Base-by-base conservation (phyloP, 1,140 invertebrate genomes). In the Nomia melanderi region DNA sequence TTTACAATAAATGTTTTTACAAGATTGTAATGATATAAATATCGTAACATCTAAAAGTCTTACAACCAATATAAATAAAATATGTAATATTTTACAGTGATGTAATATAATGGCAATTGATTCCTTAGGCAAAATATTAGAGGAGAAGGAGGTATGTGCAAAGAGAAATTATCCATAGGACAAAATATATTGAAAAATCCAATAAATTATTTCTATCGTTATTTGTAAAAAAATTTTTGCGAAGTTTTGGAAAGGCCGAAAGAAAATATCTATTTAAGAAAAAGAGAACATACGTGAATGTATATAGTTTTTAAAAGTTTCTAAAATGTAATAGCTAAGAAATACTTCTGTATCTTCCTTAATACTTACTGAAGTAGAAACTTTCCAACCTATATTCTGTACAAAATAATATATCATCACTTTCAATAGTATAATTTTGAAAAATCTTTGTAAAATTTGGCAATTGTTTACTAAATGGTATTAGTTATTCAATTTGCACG, bases 1-100 rank as follows among this genome's bases (percentile, higher is more conserved):
- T 57, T 57, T 17, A 57, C 54, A 57, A 31, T 57, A 57, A 57
- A 57, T 27, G 20, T 57, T 25, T 31, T 50, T 50, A 50, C 47
- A n/a, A 8, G 20, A 57, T 29, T 20, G 7, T 31, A 20, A 31
- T 31, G 27, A 57, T 25, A 31, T 57, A 57, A 57, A 57, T 31
- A 57, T 57, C 20, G 7, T 57, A 57, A 12, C 12, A 17, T 31
- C 27, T 29, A 20, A 57, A 25, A 20, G 17, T 57, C 12, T 25
- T 57, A 57, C 27, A 57, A 20, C 6, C 14, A 29, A 27, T 29
- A 56, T 56, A 56, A 56, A 56, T 56, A 56, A 29, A 56, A 56
- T 29, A 56, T 23, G 17, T 17, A 56, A 56, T 29, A 56, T 56
- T 56, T 17, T 56, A 29, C 27, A 56, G 12, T 29, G 27, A 29